phyloP scores from a whole-genome alignment of 1,140 invertebrate species.

The Cherax quadricarinatus region DNA sequence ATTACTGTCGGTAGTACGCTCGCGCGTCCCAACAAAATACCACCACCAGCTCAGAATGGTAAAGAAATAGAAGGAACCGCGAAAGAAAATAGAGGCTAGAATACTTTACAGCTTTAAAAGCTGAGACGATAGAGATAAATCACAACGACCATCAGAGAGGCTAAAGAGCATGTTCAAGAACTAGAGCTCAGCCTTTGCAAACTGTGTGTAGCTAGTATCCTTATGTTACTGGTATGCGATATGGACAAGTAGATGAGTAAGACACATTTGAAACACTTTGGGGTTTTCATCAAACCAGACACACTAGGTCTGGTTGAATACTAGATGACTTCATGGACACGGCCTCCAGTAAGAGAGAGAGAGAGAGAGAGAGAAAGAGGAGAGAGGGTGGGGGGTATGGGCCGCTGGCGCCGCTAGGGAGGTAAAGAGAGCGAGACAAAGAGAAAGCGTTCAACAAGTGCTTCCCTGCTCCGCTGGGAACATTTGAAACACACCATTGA shows the following conservation, averaged over 20 bases:
- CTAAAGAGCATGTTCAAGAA: not conserved
- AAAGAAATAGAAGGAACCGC: too few species aligned
- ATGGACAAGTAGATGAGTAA: too few species aligned
- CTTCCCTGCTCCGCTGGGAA: not conserved
- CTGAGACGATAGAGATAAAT: not conserved
- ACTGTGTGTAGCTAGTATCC: too few species aligned
- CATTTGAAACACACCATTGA: not conserved
- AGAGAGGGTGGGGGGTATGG: not conserved
- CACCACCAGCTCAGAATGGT: too few species aligned
- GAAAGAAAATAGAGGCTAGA: too few species aligned
- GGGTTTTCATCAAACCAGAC: too few species aligned
- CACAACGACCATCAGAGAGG: not conserved
- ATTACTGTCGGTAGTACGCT: too few species aligned
- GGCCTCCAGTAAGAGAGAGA: not conserved
- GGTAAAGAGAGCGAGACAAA: not conserved
- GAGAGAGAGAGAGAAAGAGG: not conserved
- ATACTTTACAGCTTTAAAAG: not conserved
- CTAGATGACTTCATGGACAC: too few species aligned
- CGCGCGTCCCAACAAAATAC: too few species aligned
- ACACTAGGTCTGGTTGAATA: not conserved
- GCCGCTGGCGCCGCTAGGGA: not conserved
- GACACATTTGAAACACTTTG: too few species aligned
- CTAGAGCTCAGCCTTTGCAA: not conserved
- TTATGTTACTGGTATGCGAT: too few species aligned
- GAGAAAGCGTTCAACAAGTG: conserved; percentile 1